These are phyloP conservation scores for Picus viridis DNA, from an alignment of 2,797 vertebrate genomes.

Conservation along the genomic window DNA sequence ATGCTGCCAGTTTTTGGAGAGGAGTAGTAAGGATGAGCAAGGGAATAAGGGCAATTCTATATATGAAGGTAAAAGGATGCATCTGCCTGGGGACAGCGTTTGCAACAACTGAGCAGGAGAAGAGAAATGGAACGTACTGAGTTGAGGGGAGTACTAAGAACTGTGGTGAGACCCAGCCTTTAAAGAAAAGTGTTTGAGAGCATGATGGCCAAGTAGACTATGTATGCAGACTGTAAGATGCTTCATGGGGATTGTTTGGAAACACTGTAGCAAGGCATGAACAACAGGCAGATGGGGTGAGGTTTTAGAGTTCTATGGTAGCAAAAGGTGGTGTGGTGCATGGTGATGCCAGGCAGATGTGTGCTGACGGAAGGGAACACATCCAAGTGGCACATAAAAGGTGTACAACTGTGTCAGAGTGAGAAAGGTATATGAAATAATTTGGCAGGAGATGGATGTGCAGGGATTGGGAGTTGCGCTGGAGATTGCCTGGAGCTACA, in stretches of 20 bases:
- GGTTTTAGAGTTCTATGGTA: neutral
- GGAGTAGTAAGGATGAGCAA: neutral
- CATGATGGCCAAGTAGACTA: too few relatives aligned
- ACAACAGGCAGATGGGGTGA: neutral
- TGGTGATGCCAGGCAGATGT: neutral
- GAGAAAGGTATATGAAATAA: neutral
- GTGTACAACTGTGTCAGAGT: neutral
- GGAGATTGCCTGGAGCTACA: neutral
- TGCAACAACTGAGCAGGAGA: too few relatives aligned
- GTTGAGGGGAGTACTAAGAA: neutral
- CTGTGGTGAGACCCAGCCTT: neutral
- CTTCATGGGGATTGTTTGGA: neutral
- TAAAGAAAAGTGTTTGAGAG: neutral
- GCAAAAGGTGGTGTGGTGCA: neutral
- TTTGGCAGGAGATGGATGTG: neutral
- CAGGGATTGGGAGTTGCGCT: neutral
- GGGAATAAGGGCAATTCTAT: neutral
- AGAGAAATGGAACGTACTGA: too few relatives aligned
- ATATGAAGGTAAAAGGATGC: too few relatives aligned
- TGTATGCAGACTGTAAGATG: fast-evolving
- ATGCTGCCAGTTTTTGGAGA: neutral
- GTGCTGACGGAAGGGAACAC: neutral
- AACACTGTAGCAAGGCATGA: neutral
- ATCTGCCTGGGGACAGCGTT: too few relatives aligned
- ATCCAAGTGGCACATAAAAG: fast-evolving